Conservation (phyloP, 2,113 vertebrate genomes). For the Pardalotus punctatus region DNA sequence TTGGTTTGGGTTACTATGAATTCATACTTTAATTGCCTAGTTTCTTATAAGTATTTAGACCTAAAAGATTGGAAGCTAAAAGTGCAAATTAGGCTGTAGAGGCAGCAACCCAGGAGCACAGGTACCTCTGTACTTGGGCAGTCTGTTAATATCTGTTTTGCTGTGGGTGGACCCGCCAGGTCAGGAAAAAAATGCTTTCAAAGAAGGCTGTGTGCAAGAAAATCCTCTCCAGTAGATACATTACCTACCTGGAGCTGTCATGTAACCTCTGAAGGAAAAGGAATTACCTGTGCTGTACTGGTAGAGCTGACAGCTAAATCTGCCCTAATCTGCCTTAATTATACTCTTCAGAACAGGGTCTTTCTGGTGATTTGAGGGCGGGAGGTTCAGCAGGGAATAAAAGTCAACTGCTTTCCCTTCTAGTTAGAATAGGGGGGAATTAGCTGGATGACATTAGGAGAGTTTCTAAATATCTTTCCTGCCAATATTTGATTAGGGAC, state of each 20-base stretch:
- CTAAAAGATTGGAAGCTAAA: not conserved
- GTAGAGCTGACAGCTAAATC: slow-evolving; percentile 12
- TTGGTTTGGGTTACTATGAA: not conserved
- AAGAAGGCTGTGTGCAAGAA: rapidly evolving
- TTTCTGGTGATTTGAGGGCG: slow-evolving; percentile 67
- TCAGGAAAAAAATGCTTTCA: not conserved
- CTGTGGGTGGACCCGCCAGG: not conserved
- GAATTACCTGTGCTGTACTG: not conserved
- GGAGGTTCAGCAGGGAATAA: slow-evolving; percentile 65
- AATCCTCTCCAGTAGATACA: not conserved
- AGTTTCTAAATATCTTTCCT: slow-evolving; percentile 79
- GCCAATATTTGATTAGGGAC: slow-evolving; percentile 81
- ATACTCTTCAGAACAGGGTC: slow-evolving; percentile 47
- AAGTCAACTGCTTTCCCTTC: slow-evolving; percentile 65
- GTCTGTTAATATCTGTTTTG: not conserved
- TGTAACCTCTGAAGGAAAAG: not conserved
- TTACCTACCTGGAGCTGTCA: not conserved
- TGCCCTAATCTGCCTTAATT: slow-evolving; percentile 65
- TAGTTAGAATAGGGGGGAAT: slow-evolving; percentile 40
- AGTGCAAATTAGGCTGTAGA: not conserved
- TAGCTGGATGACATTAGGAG: slow-evolving; percentile 63
- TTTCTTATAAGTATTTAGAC: not conserved
- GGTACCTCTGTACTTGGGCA: not conserved
- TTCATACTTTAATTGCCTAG: not conserved
- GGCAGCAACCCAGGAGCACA: not conserved